Evolutionary conservation across 1,140 invertebrate genomes (phyloP), one percentile per base, ranked within the genome.

Genomic region (Ips nitidus): DNA sequence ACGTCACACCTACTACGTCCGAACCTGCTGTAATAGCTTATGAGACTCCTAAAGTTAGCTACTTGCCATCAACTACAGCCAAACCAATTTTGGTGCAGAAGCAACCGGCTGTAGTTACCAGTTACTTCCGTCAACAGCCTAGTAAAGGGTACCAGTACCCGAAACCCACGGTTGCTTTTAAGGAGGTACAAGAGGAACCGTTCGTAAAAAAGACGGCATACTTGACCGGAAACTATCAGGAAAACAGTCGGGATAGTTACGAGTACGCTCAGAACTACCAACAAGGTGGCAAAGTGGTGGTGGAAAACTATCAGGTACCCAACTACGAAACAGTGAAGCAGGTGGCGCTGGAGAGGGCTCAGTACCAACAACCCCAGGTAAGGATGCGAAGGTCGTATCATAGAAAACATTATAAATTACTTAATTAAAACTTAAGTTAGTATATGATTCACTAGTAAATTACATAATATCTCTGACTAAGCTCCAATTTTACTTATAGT

Each of bases 181-280:
- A 81, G 71, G 81, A 82, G 58, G 80, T 83, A 4, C 76, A 76
- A 69, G 83, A 84, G 76, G 76, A 75, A 58, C 81, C 80, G 43
- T 82, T 84, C 65, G 82, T 82, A 57, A 81, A 82, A 73, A 70
- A 81, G 22, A 80, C 81, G 59, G 82, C 83, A 42, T 85, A 85
- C 63, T 82, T 83, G n/a, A 84, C 83, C 52, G 82, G 83, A 4
- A 7, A 61, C 4, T 64, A 63, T 56, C n/a, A 69, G 45, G 50
- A 62, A 41, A 69, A 63, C 40, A 3, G 5, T 4, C 58, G 47
- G 41, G 55, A 57, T 22, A 72, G 52, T 43, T 68, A 52, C 2
- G 41, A 68, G 39, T 50, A 69, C 38, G 52, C 59, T 42, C 37
- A 65, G 5, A 40, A 38, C 3, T 55, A 64, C 3, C 4, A 69